A percentile compares a stretch with the other conserved stretches of the same genome.
phyloP scores from a whole-genome alignment of 2,797 vertebrate genomes.

The Pelobates cultripes region DNA sequence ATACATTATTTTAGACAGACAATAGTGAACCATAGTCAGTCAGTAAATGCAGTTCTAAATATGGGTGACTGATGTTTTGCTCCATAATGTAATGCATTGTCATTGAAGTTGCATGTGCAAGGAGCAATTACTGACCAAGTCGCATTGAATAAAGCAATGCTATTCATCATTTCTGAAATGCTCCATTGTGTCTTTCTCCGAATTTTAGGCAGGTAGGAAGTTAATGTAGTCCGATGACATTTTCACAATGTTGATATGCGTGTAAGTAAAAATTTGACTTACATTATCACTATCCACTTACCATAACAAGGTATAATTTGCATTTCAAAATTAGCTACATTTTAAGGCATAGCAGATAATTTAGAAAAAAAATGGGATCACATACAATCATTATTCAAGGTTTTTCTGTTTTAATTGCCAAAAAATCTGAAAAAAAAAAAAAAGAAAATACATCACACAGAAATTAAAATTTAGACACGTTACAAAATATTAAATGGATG shows the following conservation, averaged over 20 bases:
- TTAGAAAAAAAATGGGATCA: too few relatives aligned
- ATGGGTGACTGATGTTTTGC: constrained; percentile 14
- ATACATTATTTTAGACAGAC: neutral
- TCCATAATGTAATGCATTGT: constrained; percentile 27
- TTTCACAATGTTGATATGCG: constrained; percentile 46
- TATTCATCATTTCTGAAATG: constrained; percentile 71
- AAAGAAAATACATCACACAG: too few relatives aligned
- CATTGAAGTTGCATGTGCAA: constrained; percentile 33
- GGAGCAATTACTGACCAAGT: constrained; percentile 69
- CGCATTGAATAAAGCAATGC: constrained; percentile 67
- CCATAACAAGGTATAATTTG: constrained; percentile 21
- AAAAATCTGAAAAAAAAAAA: too few relatives aligned
- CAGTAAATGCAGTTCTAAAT: neutral
- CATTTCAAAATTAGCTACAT: constrained; percentile 27
- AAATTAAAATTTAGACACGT: too few relatives aligned
- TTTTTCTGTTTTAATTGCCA: too few relatives aligned
- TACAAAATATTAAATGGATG: too few relatives aligned
- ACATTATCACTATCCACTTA: constrained; percentile 43
- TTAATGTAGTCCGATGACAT: constrained; percentile 54
- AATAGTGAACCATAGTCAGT: neutral
- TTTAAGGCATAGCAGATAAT: constrained; percentile 10
- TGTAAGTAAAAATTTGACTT: constrained; percentile 44
- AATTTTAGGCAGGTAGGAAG: constrained; percentile 60
- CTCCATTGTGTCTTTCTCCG: constrained; percentile 44
- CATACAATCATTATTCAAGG: too few relatives aligned